Evolutionary conservation across 2,113 vertebrate species (phyloP).

Genomic region (Melospiza melodia): DNA sequence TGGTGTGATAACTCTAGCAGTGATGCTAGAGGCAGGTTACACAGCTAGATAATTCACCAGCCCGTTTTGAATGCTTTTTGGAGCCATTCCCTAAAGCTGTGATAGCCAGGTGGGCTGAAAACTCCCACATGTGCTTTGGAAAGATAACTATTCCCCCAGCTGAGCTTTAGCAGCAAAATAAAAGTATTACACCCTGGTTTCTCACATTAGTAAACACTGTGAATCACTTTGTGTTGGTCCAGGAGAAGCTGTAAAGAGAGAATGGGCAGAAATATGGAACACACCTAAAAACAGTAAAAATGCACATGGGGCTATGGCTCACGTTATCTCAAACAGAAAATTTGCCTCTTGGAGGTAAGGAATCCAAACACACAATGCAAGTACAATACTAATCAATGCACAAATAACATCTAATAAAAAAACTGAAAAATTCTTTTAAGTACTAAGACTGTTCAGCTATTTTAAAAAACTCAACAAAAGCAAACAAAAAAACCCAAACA

Average conservation of each 20-base stretch:
- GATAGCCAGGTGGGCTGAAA: constrained; percentile 1
- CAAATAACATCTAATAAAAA: neutral
- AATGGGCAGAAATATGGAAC: neutral
- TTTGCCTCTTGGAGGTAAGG: neutral
- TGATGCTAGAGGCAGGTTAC: neutral
- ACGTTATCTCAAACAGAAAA: neutral
- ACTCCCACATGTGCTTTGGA: constrained; percentile 11
- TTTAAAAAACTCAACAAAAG: neutral
- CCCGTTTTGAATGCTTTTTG: neutral
- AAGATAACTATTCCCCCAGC: neutral
- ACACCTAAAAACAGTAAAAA: neutral
- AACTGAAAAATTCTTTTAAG: neutral
- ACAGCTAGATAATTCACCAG: neutral
- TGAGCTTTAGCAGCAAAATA: neutral
- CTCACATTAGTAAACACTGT: neutral
- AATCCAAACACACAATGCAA: neutral
- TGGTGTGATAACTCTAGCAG: neutral
- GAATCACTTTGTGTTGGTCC: neutral
- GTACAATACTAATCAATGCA: neutral
- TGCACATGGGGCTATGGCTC: neutral
- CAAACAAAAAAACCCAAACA: neutral
- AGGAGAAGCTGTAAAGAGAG: neutral
- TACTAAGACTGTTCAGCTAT: neutral
- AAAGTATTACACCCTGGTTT: neutral
- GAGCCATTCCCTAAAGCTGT: neutral